Percentiles rank a stretch among this genome's conserved stretches.
Conservation (phyloP, 1,140 invertebrate species). For the Drosophila orena region DNA sequence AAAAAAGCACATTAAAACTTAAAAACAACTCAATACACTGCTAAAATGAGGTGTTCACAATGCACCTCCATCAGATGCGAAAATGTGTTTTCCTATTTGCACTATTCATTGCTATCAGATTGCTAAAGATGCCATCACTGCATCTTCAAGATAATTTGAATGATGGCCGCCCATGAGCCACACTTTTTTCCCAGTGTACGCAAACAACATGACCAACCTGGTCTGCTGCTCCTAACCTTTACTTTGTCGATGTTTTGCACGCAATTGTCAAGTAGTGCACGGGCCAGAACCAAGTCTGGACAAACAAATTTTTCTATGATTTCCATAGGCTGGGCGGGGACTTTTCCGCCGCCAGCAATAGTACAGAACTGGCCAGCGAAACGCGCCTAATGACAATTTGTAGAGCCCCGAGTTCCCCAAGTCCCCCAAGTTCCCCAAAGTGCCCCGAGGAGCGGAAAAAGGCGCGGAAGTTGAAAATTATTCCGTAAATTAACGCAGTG, state of each 20-base stretch:
- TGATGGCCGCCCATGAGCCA: background rate
- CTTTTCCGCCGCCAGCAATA: conserved; percentile 47
- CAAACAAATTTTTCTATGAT: conserved; percentile 82
- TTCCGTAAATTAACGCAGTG: conserved; percentile 76
- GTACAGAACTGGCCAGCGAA: conserved; percentile 30
- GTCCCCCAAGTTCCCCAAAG: background rate
- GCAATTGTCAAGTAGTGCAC: conserved; percentile 77
- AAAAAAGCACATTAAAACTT: conserved; percentile 20
- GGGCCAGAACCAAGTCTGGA: conserved; percentile 66
- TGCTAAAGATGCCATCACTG: no score
- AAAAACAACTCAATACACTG: conserved; percentile 56
- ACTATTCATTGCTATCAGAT: no score
- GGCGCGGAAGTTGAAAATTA: conserved; percentile 73
- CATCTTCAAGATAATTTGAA: no score
- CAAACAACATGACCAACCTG: conserved; percentile 19
- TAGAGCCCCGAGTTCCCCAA: conserved; percentile 20
- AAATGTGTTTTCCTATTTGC: no score
- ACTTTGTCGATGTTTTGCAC: conserved; percentile 59
- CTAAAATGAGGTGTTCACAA: background rate
- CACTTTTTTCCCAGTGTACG: conserved; percentile 17
- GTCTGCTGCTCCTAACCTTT: conserved; percentile 17
- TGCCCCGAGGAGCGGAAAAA: conserved; percentile 3
- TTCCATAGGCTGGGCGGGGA: conserved; percentile 38
- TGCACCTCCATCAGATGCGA: no score
- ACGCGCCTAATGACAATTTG: conserved; percentile 78